phyloP scores from a whole-genome alignment of 2,797 vertebrate genomes.

The Kryptolebias ocellatus region DNA sequence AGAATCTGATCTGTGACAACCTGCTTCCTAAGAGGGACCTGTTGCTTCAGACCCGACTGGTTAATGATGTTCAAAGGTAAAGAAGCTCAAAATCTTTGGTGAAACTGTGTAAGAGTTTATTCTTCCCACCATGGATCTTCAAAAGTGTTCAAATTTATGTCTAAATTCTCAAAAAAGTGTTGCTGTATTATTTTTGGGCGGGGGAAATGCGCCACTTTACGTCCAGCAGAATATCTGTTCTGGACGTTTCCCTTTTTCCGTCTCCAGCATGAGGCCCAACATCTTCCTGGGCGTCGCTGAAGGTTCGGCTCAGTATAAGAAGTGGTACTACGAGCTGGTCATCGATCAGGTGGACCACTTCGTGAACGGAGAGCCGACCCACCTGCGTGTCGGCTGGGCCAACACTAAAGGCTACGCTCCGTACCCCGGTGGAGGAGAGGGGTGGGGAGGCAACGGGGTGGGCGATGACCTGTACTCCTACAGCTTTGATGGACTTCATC shows the following conservation, averaged over 20 bases:
- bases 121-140: not conserved
- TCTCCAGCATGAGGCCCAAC: slow-evolving; percentile 93
- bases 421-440: slow-evolving; percentile 97
- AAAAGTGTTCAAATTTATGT: not conserved
- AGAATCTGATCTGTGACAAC: slow-evolving; percentile 97
- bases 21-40: slow-evolving; percentile 94
- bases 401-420: slow-evolving; percentile 96
- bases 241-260: slow-evolving; percentile 1
- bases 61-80: slow-evolving; percentile 97
- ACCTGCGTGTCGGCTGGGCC: slow-evolving; percentile 97
- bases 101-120: not conserved
- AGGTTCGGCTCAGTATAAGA: slow-evolving; percentile 97
- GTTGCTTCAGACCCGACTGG: slow-evolving; percentile 93
- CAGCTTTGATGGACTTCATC: slow-evolving; percentile 96
- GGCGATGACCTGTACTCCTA: slow-evolving; percentile 98
- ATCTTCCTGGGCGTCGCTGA: slow-evolving; percentile 96
- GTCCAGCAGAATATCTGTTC: not conserved
- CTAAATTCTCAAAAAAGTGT: not conserved
- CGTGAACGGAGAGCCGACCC: slow-evolving; percentile 92
- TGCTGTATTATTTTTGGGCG: too few relatives aligned
- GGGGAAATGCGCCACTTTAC: not conserved
- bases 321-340: slow-evolving; percentile 98
- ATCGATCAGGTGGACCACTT: slow-evolving; percentile 97
- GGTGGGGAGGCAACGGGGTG: slow-evolving; percentile 96
- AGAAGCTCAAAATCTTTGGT: not conserved